Evolutionary conservation across 2,797 vertebrate species (phyloP).

Genomic region (Nyctibius grandis): DNA sequence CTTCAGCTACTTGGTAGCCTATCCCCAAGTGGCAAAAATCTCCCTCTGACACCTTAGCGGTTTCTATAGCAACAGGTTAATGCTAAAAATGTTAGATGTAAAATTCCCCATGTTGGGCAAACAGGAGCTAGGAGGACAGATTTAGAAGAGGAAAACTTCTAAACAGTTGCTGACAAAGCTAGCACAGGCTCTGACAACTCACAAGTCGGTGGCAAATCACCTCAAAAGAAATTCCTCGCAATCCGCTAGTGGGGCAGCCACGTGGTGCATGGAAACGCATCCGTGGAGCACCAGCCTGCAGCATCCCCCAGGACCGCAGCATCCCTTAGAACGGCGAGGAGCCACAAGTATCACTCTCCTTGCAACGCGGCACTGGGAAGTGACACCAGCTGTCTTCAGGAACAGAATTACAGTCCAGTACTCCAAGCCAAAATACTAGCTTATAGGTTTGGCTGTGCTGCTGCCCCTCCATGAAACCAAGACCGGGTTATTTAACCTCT

Average conservation of each 20-base stretch:
- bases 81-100: constrained; percentile 38
- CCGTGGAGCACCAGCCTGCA: not conserved
- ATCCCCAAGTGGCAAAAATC: constrained; percentile 18
- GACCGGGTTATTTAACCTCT: not conserved
- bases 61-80: constrained; percentile 67
- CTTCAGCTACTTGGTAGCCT: not conserved
- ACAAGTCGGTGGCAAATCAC: rapidly evolving
- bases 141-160: constrained; percentile 23
- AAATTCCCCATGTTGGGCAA: constrained; percentile 28
- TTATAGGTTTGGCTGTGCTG: not conserved
- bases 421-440: not conserved
- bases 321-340: rapidly evolving
- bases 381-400: not conserved
- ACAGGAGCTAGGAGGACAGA: not conserved
- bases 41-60: constrained; percentile 34
- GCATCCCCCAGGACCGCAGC: not conserved
- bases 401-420: not conserved
- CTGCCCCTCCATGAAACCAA: not conserved
- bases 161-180: not conserved
- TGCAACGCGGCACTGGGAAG: not conserved
- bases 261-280: not conserved
- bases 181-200: not conserved
- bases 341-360: not conserved
- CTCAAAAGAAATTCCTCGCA: not conserved
- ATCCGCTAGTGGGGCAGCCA: not conserved